These are phyloP conservation scores for Pollachius pollachius DNA, from an alignment of 2,113 vertebrate genomes.

Conservation along the genomic window DNA sequence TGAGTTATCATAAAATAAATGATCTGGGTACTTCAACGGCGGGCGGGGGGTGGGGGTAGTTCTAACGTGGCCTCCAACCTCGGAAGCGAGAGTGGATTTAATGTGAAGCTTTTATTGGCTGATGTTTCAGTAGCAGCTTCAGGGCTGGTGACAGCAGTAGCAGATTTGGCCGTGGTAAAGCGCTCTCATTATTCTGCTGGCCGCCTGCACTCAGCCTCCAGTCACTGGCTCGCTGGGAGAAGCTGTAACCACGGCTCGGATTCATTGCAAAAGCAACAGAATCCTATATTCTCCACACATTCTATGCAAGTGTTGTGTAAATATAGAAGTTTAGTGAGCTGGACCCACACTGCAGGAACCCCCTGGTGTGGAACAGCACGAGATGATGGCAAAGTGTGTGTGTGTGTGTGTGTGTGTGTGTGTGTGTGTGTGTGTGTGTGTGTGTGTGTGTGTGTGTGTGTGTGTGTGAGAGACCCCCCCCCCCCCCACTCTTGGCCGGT, in stretches of 20 bases:
- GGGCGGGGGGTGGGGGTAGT: background rate
- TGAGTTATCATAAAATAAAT: slow-evolving; percentile 34
- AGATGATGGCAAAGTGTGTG: slow-evolving; percentile 57
- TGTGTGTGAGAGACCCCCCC: background rate
- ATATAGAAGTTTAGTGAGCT: slow-evolving; percentile 53
- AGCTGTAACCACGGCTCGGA: slow-evolving; percentile 16
- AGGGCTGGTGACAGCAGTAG: slow-evolving; percentile 18
- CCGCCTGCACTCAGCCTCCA: background rate
- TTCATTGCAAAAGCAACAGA: slow-evolving; percentile 67
- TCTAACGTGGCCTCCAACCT: background rate
- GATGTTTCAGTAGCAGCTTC: slow-evolving; percentile 30
- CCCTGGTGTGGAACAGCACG: slow-evolving; percentile 50
- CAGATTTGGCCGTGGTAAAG: slow-evolving; percentile 34
- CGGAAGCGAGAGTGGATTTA: slow-evolving; percentile 14
- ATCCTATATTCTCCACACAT: slow-evolving; percentile 58
- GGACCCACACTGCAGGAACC: slow-evolving; percentile 36
- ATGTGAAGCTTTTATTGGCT: slow-evolving; percentile 12
- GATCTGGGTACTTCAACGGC: background rate
- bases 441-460: background rate
- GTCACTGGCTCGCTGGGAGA: background rate
- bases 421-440: slow-evolving; percentile 23
- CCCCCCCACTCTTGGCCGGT: slow-evolving; percentile 6
- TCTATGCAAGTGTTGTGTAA: slow-evolving; percentile 54
- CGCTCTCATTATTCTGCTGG: slow-evolving; percentile 6
- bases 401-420: slow-evolving; percentile 28